Evolutionary conservation across 2,888 invertebrate genomes (phyloP).

Genomic region (Athrips mouffetella): DNA sequence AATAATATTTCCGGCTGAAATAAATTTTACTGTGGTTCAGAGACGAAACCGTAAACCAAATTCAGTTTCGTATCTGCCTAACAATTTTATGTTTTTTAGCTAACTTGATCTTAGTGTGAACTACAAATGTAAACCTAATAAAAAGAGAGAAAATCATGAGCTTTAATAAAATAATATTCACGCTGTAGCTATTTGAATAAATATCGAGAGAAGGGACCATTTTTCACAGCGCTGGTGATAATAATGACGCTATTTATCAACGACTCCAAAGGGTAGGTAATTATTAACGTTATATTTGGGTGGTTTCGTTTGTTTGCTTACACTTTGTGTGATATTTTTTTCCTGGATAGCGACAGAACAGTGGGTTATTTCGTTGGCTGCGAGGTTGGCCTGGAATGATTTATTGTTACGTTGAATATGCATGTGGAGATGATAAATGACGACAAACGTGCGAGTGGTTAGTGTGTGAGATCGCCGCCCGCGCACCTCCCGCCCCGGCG

Average conservation of each 20-base stretch:
- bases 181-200: slow-evolving; percentile 65
- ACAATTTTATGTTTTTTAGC: neutral
- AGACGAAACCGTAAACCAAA: no score
- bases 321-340: slow-evolving; percentile 62
- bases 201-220: slow-evolving; percentile 64
- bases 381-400: slow-evolving; percentile 65
- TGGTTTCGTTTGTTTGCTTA: slow-evolving; percentile 68
- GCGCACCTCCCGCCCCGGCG: slow-evolving; percentile 19
- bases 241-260: slow-evolving; percentile 76
- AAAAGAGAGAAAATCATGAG: slow-evolving; percentile 32
- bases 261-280: slow-evolving; percentile 70
- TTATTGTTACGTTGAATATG: slow-evolving; percentile 76
- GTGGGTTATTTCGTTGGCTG: slow-evolving; percentile 65
- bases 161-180: slow-evolving; percentile 52
- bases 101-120: slow-evolving; percentile 2
- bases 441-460: slow-evolving; percentile 57
- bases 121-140: slow-evolving; percentile 20
- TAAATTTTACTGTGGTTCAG: slow-evolving; percentile 7
- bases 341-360: slow-evolving; percentile 56
- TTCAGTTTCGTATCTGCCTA: no score
- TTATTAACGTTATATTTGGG: slow-evolving; percentile 71
- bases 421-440: slow-evolving; percentile 76
- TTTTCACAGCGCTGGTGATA: slow-evolving; percentile 69
- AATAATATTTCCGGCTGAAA: slow-evolving; percentile 13
- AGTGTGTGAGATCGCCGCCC: slow-evolving; percentile 36